Evolutionary conservation across 2,888 invertebrate genomes (phyloP).

Genomic region (Sabellastarte sp.): DNA sequence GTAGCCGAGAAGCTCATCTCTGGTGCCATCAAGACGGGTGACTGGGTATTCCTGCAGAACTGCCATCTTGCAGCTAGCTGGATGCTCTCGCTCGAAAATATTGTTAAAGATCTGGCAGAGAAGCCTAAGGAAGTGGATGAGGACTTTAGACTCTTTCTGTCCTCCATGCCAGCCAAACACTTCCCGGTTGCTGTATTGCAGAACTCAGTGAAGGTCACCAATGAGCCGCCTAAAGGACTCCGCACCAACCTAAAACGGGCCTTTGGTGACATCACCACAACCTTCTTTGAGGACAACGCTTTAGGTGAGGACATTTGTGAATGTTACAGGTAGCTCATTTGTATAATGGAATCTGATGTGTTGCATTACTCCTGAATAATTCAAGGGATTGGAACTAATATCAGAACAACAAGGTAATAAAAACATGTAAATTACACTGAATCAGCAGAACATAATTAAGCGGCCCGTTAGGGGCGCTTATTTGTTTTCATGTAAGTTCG

Average conservation of each 20-base stretch:
- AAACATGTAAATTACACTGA: too few relatives aligned
- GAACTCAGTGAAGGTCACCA: conserved; percentile 61
- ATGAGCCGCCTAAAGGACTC: conserved; percentile 61
- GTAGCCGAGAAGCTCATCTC: conserved; percentile 60
- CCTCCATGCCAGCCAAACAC: conserved; percentile 58
- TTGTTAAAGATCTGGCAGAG: conserved; percentile 56
- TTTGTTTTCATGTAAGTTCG: too few relatives aligned
- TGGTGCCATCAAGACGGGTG: conserved; percentile 54
- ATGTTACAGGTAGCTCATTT: too few relatives aligned
- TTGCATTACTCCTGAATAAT: background rate
- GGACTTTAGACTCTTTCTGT: conserved; percentile 59
- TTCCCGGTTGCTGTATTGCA: conserved; percentile 61
- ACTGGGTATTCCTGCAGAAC: conserved; percentile 62
- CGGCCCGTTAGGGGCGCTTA: too few relatives aligned
- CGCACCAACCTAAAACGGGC: conserved; percentile 77
- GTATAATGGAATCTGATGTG: conserved; percentile 29
- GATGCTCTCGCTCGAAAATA: conserved; percentile 59
- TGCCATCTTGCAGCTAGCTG: conserved; percentile 61
- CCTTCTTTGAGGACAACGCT: conserved; percentile 77
- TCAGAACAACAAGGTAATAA: too few relatives aligned
- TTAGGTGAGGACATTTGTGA: too few relatives aligned
- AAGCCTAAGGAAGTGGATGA: conserved; percentile 54
- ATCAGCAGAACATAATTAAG: too few relatives aligned
- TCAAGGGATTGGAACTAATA: background rate
- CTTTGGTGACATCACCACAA: conserved; percentile 77